These are phyloP conservation scores for Hylaea fasciaria DNA, from an alignment of 2,888 invertebrate species.

Conservation along the genomic window DNA sequence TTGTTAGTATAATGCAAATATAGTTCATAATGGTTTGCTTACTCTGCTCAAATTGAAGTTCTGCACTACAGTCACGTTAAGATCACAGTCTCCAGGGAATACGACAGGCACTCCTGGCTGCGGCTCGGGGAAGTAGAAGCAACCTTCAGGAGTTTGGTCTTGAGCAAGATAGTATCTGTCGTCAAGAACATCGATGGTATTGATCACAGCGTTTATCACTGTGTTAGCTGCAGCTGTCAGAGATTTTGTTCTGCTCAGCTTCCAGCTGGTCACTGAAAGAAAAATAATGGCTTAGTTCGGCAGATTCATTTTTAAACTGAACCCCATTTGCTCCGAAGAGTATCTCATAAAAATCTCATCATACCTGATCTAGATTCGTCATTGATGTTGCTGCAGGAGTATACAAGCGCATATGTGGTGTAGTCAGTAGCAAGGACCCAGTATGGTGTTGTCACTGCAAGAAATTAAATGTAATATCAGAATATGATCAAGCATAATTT, in stretches of 20 bases:
- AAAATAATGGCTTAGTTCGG: too few relatives aligned
- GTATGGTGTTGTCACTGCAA: conserved; percentile 69
- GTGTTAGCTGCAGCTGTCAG: conserved; percentile 40
- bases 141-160: conserved; percentile 54
- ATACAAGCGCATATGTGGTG: conserved; percentile 84
- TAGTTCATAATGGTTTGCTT: conserved; percentile 7
- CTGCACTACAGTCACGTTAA: conserved; percentile 42
- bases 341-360: too few relatives aligned
- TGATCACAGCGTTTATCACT: conserved; percentile 50
- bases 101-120: conserved; percentile 51
- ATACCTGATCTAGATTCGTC: conserved; percentile 55
- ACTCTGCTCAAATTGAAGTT: conserved; percentile 44
- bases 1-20: too few relatives aligned
- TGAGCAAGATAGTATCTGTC: conserved; percentile 50
- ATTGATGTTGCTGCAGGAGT: conserved; percentile 80
- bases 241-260: conserved; percentile 56
- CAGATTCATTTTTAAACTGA: too few relatives aligned
- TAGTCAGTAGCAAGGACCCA: conserved; percentile 88
- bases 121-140: conserved; percentile 62
- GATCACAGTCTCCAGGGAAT: conserved; percentile 61
- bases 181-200: conserved; percentile 52
- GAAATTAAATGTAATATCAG: conserved; percentile 21
- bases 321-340: too few relatives aligned
- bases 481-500: background rate
- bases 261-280: conserved; percentile 58